A percentile compares a stretch with the other conserved stretches of the same genome.
phyloP scores from a whole-genome alignment of 2,113 vertebrate genomes.

The Acrocephalus kingi region DNA sequence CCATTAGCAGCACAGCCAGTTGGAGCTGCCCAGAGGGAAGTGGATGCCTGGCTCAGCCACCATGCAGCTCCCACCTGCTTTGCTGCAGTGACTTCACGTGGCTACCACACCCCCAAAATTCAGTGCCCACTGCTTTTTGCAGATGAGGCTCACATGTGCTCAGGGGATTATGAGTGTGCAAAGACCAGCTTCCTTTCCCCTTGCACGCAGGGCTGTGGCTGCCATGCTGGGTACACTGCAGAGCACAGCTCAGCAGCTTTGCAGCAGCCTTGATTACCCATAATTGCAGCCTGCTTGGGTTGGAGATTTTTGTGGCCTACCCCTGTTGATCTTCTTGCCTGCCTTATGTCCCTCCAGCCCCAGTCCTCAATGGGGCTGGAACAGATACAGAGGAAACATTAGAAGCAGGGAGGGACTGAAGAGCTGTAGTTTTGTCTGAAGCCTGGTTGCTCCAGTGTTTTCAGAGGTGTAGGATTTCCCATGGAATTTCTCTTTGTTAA shows the following conservation, averaged over 20 bases:
- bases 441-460: not conserved
- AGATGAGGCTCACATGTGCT: not conserved
- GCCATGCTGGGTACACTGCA: not conserved
- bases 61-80: not conserved
- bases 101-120: not conserved
- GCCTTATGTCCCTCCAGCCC: not conserved
- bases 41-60: not conserved
- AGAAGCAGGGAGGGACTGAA: not conserved
- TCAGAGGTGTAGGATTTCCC: not conserved
- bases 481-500: not conserved
- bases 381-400: not conserved
- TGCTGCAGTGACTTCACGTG: not conserved
- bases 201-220: not conserved
- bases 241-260: conserved; percentile 45
- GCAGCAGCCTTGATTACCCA: not conserved
- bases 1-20: not conserved
- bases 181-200: not conserved
- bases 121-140: fast-evolving
- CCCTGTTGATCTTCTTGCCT: not conserved
- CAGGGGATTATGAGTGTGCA: not conserved
- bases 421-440: not conserved
- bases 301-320: conserved; percentile 37
- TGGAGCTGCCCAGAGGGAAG: not conserved
- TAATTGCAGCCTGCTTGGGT: not conserved
- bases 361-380: not conserved